These are phyloP conservation scores for Hermetia illucens DNA, from an alignment of 1,140 invertebrate genomes.

Conservation along the genomic window DNA sequence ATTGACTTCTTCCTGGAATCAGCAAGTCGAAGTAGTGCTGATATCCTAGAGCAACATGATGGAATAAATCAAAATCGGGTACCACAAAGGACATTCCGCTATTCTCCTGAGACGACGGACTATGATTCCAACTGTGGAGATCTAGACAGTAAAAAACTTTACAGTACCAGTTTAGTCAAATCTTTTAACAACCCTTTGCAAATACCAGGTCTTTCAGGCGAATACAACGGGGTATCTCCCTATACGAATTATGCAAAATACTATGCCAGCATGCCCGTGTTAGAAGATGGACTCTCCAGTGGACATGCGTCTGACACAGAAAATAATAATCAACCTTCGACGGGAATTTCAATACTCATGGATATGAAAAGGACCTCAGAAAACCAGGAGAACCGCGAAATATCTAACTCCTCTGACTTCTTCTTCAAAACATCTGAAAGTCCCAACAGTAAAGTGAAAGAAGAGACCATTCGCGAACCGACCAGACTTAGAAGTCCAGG, in stretches of 20 bases:
- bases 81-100: conserved; percentile 46
- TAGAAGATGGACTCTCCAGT: conserved; percentile 84
- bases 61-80: conserved; percentile 26
- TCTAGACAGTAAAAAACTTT: conserved; percentile 47
- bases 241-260: conserved; percentile 28
- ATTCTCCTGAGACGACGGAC: conserved; percentile 88
- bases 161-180: too few relatives aligned
- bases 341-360: conserved; percentile 27
- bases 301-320: conserved; percentile 86
- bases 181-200: too few relatives aligned
- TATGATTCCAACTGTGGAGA: conserved; percentile 80
- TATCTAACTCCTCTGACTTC: too few relatives aligned
- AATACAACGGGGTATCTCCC: conserved; percentile 27
- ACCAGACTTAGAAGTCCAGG: too few relatives aligned
- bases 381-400: background rate
- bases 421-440: too few relatives aligned
- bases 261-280: conserved; percentile 63
- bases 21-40: conserved; percentile 26
- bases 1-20: conserved; percentile 30
- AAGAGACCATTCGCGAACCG: too few relatives aligned
- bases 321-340: conserved; percentile 41
- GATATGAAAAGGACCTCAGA: conserved; percentile 20
- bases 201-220: conserved; percentile 29
- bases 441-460: too few relatives aligned
- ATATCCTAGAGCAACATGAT: conserved; percentile 21